Evolutionary conservation across 2,113 vertebrate genomes (phyloP).

Genomic region (Dolichotis patagonum): DNA sequence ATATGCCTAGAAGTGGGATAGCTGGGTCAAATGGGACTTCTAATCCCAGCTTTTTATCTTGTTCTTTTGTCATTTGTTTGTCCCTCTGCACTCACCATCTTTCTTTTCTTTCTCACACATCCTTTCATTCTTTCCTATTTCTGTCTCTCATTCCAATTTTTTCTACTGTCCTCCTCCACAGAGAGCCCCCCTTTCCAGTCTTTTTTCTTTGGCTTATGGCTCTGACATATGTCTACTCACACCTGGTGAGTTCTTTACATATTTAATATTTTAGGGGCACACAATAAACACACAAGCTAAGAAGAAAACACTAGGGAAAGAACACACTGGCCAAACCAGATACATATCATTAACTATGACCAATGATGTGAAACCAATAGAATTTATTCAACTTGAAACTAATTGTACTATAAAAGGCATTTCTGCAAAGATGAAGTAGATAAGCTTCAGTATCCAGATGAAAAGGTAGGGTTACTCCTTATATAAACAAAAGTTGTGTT

Average conservation of each 20-base stretch:
- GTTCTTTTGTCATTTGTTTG: background rate
- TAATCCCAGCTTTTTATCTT: no score
- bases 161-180: background rate
- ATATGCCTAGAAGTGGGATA: no score
- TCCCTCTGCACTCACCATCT: accelerated
- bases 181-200: background rate
- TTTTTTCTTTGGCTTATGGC: background rate
- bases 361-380: background rate
- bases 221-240: background rate
- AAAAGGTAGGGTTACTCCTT: background rate
- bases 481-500: background rate
- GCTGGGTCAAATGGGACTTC: no score
- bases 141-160: background rate
- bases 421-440: background rate
- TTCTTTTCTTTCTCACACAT: no score
- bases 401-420: background rate
- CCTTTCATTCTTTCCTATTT: background rate
- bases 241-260: background rate
- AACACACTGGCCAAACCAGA: background rate
- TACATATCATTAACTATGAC: background rate
- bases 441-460: background rate
- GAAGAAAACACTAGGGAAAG: background rate
- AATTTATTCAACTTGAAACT: background rate
- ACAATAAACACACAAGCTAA: background rate
- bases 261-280: background rate